Evolutionary conservation across 1,140 invertebrate genomes (phyloP), one percentile per base, ranked within the genome.

Genomic region (Asobara japonica): DNA sequence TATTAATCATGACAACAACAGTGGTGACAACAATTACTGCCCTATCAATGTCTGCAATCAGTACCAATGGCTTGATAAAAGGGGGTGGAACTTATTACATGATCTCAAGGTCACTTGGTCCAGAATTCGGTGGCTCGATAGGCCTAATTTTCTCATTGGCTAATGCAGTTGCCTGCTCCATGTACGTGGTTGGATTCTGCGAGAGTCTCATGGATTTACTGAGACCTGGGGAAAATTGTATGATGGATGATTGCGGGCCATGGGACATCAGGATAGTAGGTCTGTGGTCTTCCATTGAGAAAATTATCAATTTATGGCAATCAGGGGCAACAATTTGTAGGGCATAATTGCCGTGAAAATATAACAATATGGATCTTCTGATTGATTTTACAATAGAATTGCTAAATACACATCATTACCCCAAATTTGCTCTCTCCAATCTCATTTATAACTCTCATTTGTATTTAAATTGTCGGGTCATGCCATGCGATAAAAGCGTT

Each of bases 101-200:
- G 95, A 98, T 98, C 88, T 98, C 96, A 3, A 88, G 95, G 76
- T 98, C 96, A 25, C 87, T 99, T 65, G 98, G 98, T 0, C 97
- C 98, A 0, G 97, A 99, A 89, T 99, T 98, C 81, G 98, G 97
- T 7, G 94, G 97, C 8, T 93, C 94, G 0, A 95, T 95, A 75
- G 94, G 94, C n/a, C 83, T 95, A 18, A 95, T 95, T 81, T 95
- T 96, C 84, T 93, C 94, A 0, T 84, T 99, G 72, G 98, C 98
- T 16, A 99, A 99, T 87, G 96, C 97, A 0, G 96, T 99, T 0
- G 97, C 97, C 5, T 97, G 97, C 78, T 95, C 98, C 60, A 98
- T 99, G 96, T 98, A 99, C 82, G 94, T 98, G 0, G 96, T 99
- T 6, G 98, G 98, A 5, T 99, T 99, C 85, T 96, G 96, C 68